phyloP scores from a whole-genome alignment of 2,797 vertebrate species.

The Aphelocoma californica region DNA sequence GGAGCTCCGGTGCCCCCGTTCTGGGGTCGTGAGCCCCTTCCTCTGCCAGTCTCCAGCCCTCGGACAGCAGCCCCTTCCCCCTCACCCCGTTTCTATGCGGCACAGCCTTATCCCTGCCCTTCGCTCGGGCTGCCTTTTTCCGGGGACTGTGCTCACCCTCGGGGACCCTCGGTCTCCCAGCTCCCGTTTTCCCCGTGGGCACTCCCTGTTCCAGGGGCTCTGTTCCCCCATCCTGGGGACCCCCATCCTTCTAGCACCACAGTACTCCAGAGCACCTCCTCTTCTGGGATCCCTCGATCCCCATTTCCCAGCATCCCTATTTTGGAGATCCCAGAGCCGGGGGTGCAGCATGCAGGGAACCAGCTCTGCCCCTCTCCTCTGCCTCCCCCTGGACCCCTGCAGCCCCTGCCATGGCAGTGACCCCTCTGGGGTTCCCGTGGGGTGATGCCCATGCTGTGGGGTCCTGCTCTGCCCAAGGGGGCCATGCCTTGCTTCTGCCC shows the following conservation, averaged over 20 bases:
- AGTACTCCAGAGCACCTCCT: background rate
- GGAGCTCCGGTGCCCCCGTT: background rate
- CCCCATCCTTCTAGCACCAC: background rate
- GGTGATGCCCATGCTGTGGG: rapidly evolving
- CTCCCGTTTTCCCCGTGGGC: background rate
- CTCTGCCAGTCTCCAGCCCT: background rate
- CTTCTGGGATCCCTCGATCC: background rate
- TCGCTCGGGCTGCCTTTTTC: too few species aligned
- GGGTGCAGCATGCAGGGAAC: background rate
- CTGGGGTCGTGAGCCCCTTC: background rate
- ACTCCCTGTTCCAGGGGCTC: too few species aligned
- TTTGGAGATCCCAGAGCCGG: background rate
- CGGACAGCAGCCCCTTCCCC: background rate
- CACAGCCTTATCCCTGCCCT: background rate
- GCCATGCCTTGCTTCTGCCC: background rate
- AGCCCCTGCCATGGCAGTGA: background rate
- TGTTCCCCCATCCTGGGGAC: background rate
- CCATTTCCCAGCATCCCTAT: background rate
- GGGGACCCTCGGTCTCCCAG: too few species aligned
- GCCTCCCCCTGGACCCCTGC: background rate
- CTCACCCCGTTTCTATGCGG: background rate
- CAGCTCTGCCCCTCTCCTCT: background rate
- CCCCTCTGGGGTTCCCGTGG: background rate
- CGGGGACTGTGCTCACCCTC: background rate
- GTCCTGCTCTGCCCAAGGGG: background rate